These are phyloP conservation scores for Bombus consobrinus DNA, from an alignment of 1,140 invertebrate species.

Conservation along the genomic window DNA sequence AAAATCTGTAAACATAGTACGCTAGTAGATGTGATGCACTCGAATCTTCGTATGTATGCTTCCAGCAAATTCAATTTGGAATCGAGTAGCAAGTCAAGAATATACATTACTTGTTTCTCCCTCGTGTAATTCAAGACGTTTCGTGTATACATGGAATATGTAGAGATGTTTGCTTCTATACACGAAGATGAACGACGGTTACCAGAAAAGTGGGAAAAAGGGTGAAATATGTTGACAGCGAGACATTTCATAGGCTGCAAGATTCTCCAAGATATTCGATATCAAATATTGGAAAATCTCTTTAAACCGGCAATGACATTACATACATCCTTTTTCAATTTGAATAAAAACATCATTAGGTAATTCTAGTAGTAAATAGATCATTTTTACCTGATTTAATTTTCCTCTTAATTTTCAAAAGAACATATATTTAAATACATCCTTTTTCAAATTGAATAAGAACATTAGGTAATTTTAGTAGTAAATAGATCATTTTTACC, in stretches of 20 bases:
- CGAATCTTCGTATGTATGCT: no score
- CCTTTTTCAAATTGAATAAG: no score
- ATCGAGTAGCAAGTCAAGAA: not conserved
- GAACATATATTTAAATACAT: no score
- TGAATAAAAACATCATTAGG: no score
- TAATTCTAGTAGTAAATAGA: no score
- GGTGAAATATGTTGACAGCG: not conserved
- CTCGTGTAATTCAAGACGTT: not conserved
- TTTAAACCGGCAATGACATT: no score
- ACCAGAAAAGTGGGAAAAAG: not conserved
- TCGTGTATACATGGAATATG: not conserved
- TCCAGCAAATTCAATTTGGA: not conserved
- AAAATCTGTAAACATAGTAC: no score
- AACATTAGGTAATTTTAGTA: no score
- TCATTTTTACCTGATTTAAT: no score
- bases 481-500: no score
- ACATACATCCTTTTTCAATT: not conserved
- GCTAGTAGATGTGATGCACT: no score
- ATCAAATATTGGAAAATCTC: not conserved
- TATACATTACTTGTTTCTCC: not conserved
- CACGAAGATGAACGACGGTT: not conserved
- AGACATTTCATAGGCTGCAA: not conserved
- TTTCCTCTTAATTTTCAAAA: no score
- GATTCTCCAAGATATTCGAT: not conserved
- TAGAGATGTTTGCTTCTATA: not conserved